Percentiles rank a stretch among this genome's conserved stretches.
These are phyloP conservation scores for Ceratitis capitata DNA, from an alignment of 1,140 invertebrate species.

Conservation along the genomic window DNA sequence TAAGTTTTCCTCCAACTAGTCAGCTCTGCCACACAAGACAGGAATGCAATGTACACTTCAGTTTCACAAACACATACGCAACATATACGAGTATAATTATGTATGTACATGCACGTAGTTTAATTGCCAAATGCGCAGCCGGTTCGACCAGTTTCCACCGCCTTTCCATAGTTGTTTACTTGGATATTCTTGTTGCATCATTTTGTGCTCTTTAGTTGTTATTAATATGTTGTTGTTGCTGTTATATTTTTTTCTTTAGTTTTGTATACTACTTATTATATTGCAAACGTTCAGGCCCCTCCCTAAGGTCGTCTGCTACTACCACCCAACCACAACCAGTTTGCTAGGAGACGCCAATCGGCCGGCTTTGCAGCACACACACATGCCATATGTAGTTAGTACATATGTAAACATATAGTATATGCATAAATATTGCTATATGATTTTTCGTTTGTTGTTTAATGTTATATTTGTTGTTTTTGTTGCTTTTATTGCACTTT, in stretches of 20 bases:
- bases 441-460: background rate
- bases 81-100: background rate
- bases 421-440: constrained; percentile 4
- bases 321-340: constrained; percentile 19
- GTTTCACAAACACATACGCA: background rate
- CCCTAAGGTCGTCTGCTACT: constrained; percentile 33
- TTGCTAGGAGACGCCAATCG: background rate
- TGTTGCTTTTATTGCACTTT: background rate
- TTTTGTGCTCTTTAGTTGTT: no score
- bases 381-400: background rate
- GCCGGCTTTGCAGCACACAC: background rate
- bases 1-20: background rate
- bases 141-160: constrained; percentile 1
- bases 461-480: background rate
- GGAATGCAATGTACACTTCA: background rate
- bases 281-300: constrained; percentile 10
- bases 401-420: background rate
- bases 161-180: constrained; percentile 30
- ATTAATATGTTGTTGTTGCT: background rate
- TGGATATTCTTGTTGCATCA: background rate
- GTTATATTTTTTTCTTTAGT: background rate
- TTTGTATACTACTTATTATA: background rate
- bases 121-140: constrained; percentile 6
- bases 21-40: background rate
- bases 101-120: background rate